phyloP scores from a whole-genome alignment of 1,140 invertebrate species.

The Zaprionus ornatus region DNA sequence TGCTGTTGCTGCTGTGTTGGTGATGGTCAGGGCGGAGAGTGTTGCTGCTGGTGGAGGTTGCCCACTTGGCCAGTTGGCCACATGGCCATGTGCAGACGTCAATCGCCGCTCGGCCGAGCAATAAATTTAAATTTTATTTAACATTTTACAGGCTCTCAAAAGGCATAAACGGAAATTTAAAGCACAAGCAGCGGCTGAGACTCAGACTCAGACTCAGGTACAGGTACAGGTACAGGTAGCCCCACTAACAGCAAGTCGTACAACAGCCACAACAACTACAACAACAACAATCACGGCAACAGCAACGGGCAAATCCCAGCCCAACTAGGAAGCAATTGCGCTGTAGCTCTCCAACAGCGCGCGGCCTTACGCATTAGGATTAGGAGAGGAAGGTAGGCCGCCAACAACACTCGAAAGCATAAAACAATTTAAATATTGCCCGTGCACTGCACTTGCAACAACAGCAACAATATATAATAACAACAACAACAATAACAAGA shows the following conservation, averaged over 20 bases:
- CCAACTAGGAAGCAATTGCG: constrained; percentile 75
- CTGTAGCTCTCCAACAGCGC: constrained; percentile 42
- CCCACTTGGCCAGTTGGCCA: constrained; percentile 23
- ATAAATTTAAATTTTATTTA: constrained; percentile 82
- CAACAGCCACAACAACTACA: constrained; percentile 14
- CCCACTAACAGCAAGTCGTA: constrained; percentile 36
- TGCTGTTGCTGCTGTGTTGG: background rate
- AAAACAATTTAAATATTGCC: constrained; percentile 82
- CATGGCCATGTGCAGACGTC: constrained; percentile 67
- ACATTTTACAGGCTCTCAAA: constrained; percentile 81
- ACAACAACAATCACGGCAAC: constrained; percentile 19
- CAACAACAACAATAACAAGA: constrained; percentile 36
- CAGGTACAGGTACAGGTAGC: constrained; percentile 47
- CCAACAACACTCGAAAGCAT: constrained; percentile 76
- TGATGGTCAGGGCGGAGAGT: too few species aligned
- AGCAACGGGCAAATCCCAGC: constrained; percentile 45
- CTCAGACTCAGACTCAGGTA: background rate
- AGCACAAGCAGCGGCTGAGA: constrained; percentile 24
- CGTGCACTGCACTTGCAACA: constrained; percentile 73
- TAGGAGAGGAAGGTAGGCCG: constrained; percentile 10
- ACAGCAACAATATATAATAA: constrained; percentile 17
- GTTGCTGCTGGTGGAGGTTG: constrained; percentile 12
- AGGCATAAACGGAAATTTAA: constrained; percentile 81
- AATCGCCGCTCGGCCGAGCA: constrained; percentile 67
- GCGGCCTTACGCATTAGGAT: constrained; percentile 73